Evolutionary conservation across 2,797 vertebrate genomes (phyloP), one percentile per base, ranked within the genome.

Genomic region (Diplodus puntazzo): DNA sequence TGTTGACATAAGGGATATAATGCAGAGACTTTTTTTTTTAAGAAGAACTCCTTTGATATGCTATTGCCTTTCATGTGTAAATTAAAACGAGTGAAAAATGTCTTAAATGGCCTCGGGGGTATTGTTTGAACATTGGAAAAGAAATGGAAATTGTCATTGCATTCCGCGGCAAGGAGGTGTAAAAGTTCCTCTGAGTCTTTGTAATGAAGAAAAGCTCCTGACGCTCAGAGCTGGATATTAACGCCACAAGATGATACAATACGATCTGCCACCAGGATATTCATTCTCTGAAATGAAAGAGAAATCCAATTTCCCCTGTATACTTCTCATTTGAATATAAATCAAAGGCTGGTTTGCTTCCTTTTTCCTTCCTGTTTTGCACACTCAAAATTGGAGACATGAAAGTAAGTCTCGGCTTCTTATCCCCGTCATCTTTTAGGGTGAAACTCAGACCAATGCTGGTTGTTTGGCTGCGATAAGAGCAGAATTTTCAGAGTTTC

Each of bases 271-370:
- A 81, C 82, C 81, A 89, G 89, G 84, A 92, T 89, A 89, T 90
- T 81, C 83, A 81, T 92, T 89, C 78, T 89, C 78, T 76, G 73
- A 88, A 90, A 92, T 91, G 87, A 90, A 91, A 91, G 81, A 80
- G 77, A 85, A 92, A 92, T 92, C 91, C 90, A 91, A 91, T 93
- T 93, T 90, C 92, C 90, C 75, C 68, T 82, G 81, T 89, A 88
- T 86, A 88, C 82, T 76, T 79, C 87, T 90, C 88, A 92, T 91
- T 91, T 92, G 86, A 91, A 91, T 92, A 87, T 90, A 92, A 89
- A 92, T 91, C 89, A 89, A 81, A 87, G 70, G 75, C 72, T 74
- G 77, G 49, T 85, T 84, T 85, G 73, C 80, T 59, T 50, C 49
- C 34, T 21, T 54, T 54, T 46, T 58, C 53, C 61, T 79, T 77